A percentile compares a stretch with the other conserved stretches of the same genome.
Conservation (phyloP, 2,797 vertebrate genomes). For the Characodon lateralis region DNA sequence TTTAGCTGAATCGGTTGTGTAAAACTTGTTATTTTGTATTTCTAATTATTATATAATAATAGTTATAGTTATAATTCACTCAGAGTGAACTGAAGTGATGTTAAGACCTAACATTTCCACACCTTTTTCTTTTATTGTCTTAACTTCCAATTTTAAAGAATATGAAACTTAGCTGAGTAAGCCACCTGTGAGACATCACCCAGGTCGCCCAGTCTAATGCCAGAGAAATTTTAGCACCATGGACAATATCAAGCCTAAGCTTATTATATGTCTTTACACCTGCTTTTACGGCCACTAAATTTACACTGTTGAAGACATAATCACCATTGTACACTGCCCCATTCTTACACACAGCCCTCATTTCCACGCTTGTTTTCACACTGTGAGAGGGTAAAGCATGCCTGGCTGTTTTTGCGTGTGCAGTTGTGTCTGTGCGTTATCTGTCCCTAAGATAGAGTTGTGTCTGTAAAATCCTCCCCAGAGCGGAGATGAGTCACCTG, state of each 20-base stretch:
- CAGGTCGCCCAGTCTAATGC: slow-evolving; percentile 7
- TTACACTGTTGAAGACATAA: slow-evolving; percentile 65
- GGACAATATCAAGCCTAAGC: slow-evolving; percentile 49
- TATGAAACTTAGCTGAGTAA: not conserved
- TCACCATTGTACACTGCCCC: slow-evolving; percentile 65
- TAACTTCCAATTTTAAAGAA: not conserved
- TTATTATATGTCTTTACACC: slow-evolving; percentile 63
- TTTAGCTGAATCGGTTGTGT: not conserved
- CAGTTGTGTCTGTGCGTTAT: slow-evolving; percentile 55
- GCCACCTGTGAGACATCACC: slow-evolving; percentile 10
- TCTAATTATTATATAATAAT: no score
- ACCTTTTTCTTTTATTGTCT: not conserved
- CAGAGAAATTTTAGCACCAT: slow-evolving; percentile 57
- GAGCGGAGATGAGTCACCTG: slow-evolving; percentile 78
- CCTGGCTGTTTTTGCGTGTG: slow-evolving; percentile 50
- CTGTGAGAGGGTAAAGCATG: slow-evolving; percentile 67
- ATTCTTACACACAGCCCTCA: slow-evolving; percentile 74
- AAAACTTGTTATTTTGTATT: slow-evolving; percentile 1
- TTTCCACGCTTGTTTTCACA: slow-evolving; percentile 78
- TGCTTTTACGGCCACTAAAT: slow-evolving; percentile 61
- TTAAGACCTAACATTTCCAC: not conserved
- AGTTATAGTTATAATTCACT: not conserved
- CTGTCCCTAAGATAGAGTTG: slow-evolving; percentile 76
- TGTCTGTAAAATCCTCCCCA: slow-evolving; percentile 79
- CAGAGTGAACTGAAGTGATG: not conserved